Percentiles rank a stretch among this genome's conserved stretches.
Conservation (phyloP, 1,140 invertebrate species). For the Steinernema khuongi region DNA sequence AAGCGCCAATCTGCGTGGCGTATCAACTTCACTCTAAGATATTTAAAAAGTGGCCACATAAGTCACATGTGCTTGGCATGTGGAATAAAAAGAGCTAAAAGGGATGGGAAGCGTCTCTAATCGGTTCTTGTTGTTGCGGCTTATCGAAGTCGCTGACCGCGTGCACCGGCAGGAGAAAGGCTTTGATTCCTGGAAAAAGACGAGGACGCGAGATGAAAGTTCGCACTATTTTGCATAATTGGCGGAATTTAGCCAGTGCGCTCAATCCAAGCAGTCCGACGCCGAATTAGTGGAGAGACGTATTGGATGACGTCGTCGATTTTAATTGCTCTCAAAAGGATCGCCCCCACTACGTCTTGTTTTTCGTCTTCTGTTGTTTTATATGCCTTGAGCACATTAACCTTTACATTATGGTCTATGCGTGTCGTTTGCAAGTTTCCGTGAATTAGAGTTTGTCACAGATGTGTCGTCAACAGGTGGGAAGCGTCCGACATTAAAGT, state of each 20-base stretch:
- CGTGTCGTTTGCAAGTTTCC: too few relatives aligned
- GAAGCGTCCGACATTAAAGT: too few relatives aligned
- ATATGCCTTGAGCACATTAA: background rate
- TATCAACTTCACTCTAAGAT: too few relatives aligned
- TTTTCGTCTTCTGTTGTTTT: constrained; percentile 2
- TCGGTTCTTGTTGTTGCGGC: background rate
- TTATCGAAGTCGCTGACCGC: background rate
- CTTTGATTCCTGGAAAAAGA: background rate
- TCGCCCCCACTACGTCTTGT: background rate
- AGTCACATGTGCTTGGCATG: too few relatives aligned
- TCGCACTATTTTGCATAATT: background rate
- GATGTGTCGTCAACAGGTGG: too few relatives aligned
- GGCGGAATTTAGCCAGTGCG: background rate
- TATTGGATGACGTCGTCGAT: background rate
- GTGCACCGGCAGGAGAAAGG: background rate
- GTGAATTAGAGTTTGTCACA: too few relatives aligned
- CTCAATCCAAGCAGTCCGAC: background rate
- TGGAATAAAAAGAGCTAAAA: background rate
- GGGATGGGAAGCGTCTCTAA: background rate
- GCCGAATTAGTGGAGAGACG: background rate
- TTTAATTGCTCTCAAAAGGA: constrained; percentile 12
- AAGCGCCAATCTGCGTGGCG: too few relatives aligned
- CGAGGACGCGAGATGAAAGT: background rate
- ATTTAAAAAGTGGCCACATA: too few relatives aligned
- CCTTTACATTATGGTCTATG: too few relatives aligned